Percentiles rank a stretch among this genome's conserved stretches.
These are phyloP conservation scores for Coenonympha glycerion DNA, from an alignment of 2,888 invertebrate genomes.

Conservation along the genomic window DNA sequence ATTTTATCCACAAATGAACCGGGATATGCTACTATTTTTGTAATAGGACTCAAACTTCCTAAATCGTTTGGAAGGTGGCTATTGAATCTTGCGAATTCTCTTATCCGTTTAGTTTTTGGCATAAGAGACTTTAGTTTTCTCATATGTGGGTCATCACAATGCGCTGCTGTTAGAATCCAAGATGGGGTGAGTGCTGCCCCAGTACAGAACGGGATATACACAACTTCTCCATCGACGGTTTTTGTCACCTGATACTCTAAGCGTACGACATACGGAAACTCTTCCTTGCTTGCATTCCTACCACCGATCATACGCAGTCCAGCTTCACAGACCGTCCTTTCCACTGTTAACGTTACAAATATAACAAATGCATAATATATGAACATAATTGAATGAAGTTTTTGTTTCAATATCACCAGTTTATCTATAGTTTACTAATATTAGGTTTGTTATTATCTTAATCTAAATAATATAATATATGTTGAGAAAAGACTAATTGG, in stretches of 20 bases:
- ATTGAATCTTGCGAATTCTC: conserved; percentile 2
- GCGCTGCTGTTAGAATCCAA: conserved; percentile 1
- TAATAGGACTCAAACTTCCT: not conserved
- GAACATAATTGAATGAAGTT: too few relatives aligned
- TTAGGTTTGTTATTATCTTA: too few relatives aligned
- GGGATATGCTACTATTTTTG: not conserved
- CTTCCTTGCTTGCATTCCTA: not conserved
- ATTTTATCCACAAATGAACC: not conserved
- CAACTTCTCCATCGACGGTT: too few relatives aligned
- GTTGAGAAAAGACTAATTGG: too few relatives aligned
- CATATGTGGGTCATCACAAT: not conserved
- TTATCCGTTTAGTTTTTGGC: not conserved
- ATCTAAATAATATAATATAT: too few relatives aligned
- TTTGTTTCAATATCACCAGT: too few relatives aligned
- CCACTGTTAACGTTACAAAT: not conserved
- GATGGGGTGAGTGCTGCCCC: not conserved
- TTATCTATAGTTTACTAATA: too few relatives aligned
- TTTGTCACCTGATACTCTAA: not conserved
- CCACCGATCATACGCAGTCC: conserved; percentile 2
- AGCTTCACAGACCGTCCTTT: not conserved
- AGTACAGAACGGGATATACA: not conserved
- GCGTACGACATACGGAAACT: conserved; percentile 3
- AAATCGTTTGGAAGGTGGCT: not conserved
- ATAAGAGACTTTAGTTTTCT: not conserved
- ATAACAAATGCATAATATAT: too few relatives aligned